These are phyloP conservation scores for Thermophis baileyi DNA, from an alignment of 2,113 vertebrate genomes.

Conservation along the genomic window DNA sequence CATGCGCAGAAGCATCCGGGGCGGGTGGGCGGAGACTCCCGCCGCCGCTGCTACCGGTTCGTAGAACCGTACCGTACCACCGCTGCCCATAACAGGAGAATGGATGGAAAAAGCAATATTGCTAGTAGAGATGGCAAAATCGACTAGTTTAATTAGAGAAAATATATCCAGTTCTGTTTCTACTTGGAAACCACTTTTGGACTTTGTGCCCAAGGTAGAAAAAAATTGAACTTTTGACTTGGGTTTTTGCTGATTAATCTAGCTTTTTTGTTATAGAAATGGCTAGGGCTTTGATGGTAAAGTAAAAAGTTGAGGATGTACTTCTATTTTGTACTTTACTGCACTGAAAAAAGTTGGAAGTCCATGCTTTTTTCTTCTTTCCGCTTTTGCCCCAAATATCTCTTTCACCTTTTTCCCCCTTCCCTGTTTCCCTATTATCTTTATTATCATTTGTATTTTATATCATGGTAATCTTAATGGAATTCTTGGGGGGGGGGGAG, in stretches of 20 bases:
- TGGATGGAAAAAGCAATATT: not conserved
- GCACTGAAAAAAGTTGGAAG: not conserved
- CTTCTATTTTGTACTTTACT: not conserved
- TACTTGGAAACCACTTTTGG: not conserved
- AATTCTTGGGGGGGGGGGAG: fast-evolving
- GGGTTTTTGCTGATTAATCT: not conserved
- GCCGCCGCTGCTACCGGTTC: no score
- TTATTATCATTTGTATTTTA: not conserved
- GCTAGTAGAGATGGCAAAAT: not conserved
- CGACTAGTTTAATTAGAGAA: not conserved
- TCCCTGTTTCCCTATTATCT: not conserved
- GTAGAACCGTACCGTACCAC: no score
- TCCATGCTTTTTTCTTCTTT: not conserved
- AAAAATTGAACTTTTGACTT: not conserved
- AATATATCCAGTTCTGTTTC: not conserved
- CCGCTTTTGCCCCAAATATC: not conserved
- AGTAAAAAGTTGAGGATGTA: not conserved
- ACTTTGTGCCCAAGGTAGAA: not conserved
- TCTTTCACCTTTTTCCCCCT: not conserved
- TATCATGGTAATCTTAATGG: no score
- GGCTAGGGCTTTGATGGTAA: not conserved
- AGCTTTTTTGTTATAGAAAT: not conserved
- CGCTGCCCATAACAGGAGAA: not conserved
- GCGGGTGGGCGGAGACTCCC: no score
- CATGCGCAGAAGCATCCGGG: no score